Evolutionary conservation across 2,797 vertebrate species (phyloP).

Genomic region (Limnodromus scolopaceus): DNA sequence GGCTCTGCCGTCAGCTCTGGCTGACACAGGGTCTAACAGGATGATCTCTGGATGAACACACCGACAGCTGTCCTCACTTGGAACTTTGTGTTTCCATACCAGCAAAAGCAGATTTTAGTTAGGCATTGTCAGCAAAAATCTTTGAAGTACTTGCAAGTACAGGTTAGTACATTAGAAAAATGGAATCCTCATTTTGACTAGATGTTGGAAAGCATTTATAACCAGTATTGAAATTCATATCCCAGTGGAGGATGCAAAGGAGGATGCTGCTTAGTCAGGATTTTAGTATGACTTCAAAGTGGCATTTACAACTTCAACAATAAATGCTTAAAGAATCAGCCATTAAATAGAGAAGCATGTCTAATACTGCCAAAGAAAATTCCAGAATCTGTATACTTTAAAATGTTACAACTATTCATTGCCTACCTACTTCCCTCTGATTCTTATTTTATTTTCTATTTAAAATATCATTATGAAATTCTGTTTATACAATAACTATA

Average conservation of each 20-base stretch:
- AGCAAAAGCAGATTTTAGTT: neutral
- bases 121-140: neutral
- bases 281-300: neutral
- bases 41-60: neutral
- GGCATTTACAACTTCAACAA: neutral
- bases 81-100: neutral
- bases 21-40: neutral
- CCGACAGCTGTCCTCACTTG: neutral
- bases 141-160: neutral
- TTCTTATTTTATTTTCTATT: neutral
- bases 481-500: neutral
- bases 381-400: neutral
- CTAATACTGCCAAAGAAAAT: neutral
- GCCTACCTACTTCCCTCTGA: neutral
- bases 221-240: neutral
- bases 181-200: neutral
- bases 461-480: neutral
- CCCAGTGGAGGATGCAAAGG: neutral
- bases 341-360: neutral
- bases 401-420: neutral
- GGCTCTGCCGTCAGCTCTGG: neutral
- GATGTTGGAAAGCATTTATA: neutral
- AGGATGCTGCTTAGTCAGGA: neutral
- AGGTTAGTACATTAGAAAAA: neutral
- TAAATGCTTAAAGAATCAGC: neutral